Base-by-base conservation (phyloP, 23 tunicate species). In the Pegea sp. region DNA sequence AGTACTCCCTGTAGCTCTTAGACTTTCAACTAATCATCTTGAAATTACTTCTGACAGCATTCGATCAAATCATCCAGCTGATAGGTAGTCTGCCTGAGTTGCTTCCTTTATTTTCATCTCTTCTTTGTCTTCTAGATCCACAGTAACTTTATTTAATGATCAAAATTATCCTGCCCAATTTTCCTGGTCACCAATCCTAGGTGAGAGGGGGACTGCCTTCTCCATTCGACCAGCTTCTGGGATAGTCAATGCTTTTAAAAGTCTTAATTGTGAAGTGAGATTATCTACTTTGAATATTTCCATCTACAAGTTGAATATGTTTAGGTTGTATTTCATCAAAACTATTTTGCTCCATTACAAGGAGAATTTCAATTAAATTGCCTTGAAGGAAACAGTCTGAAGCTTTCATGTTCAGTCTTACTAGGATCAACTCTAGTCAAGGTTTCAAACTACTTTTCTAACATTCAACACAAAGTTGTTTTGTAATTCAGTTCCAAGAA, bases 151-250 rank as follows among this genome's bases (percentile, higher is more conserved):
- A 11, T 52, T 30, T 68, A 84, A 84, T 34, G 69, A 65, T 4
- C 67, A 84, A 7, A 84, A 84, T 58, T 74, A 84, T 34, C 81
- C 89, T 34, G 87, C 88, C 1, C 90, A 89, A 21, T 89, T 89
- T 42, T 60, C 79, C 0, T 89, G 98, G 98, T 71, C 90, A 16
- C 98, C 98, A 2, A 70, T 89, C 27, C 59, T 77, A 5, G 53
- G 65, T 44, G 98, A 89, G 44, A 44, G 81, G 42, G 98, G 98
- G 51, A 76, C 89, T 24, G 98, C 90, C 7, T 89, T 89, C 58
- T 77, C 91, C 0, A 71, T 89, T 29, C 57, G 98, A 52, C 98
- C 98, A 30, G 98, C 98, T 49, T 62, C 81, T 49, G 98, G 98
- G 5, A 66, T 71, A 24, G 89, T 89, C 22, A 66, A 66, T 27